Evolutionary conservation across 2,113 vertebrate genomes (phyloP), one percentile per base, ranked within the genome.

Genomic region (Pygoscelis antarcticus): DNA sequence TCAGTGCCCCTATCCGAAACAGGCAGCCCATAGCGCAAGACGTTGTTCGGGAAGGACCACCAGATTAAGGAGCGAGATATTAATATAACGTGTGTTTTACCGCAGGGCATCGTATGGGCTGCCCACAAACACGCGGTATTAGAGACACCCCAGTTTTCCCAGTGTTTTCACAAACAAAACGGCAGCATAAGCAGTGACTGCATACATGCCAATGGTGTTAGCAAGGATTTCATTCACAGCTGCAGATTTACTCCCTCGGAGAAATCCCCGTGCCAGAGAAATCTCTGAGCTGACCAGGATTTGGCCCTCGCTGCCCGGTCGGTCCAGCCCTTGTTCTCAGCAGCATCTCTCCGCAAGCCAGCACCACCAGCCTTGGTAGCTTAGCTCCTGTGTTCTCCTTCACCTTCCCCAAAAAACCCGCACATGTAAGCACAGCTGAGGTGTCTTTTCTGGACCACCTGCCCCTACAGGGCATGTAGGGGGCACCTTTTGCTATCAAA

Each of bases 1-100:
- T 42, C 13, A 9, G 86, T 90, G 93, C 83, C 94, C 94, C 5
- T 78, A 52, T 60, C 68, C 16, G 16, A 81, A 95, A 87, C 72
- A 94, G 91, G 72, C 96, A 60, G 91, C 90, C 86, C 93, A 46
- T 2, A 85, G 84, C n/a, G 30, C 88, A 84, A 91, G 93, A 90
- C 32, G 46, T 38, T 46, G 89, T 82, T 60, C 36, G 58, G 92
- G 94, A 96, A 97, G 91, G 87, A 94, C 83, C 64, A 30, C 44
- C 91, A 83, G 80, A 82, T 54, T 66, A 72, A 90, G 88, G 81
- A 83, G 86, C 2, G 4, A 64, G 66, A 55, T 29, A 52, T 34
- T 52, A 29, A 64, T 65, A 72, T n/a, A 70, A 75, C 1, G 2
- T 16, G 58, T 58, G 42, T 85, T 69, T 5, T 62, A 97, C 83